Percentiles rank a stretch among this genome's conserved stretches.
These are phyloP conservation scores for Platysteira castanea DNA, from an alignment of 2,113 vertebrate species.

Conservation along the genomic window DNA sequence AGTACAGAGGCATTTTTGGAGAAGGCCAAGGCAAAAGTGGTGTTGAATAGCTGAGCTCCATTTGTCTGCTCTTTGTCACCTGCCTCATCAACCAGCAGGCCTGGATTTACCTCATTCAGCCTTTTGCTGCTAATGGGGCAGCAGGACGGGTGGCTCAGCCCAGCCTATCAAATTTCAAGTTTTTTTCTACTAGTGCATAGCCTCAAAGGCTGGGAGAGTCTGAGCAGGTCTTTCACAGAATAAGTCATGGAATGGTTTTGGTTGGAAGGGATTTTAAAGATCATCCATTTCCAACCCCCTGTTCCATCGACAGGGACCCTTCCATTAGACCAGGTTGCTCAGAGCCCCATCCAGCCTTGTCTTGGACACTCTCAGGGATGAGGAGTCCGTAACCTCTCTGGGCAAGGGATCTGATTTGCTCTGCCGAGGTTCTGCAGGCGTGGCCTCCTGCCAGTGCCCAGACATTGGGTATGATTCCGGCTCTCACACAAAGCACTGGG, in stretches of 20 bases:
- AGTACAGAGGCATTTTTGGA: neutral
- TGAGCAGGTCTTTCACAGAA: neutral
- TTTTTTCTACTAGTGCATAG: neutral
- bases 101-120: neutral
- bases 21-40: too few relatives aligned
- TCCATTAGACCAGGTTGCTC: neutral
- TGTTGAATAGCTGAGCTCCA: neutral
- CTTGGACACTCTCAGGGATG: neutral
- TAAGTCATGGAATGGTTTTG: neutral
- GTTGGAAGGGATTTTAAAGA: neutral
- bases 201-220: neutral
- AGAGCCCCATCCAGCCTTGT: neutral
- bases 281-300: neutral
- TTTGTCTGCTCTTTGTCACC: neutral
- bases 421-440: neutral
- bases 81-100: neutral
- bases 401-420: neutral
- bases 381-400: neutral
- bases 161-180: neutral
- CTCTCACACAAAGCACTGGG: neutral
- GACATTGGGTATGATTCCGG: neutral
- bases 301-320: neutral
- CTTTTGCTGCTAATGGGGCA: neutral
- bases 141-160: neutral
- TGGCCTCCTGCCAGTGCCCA: neutral